phyloP scores from a whole-genome alignment of 2,888 invertebrate genomes.

The Marasmarcha lunaedactyla region DNA sequence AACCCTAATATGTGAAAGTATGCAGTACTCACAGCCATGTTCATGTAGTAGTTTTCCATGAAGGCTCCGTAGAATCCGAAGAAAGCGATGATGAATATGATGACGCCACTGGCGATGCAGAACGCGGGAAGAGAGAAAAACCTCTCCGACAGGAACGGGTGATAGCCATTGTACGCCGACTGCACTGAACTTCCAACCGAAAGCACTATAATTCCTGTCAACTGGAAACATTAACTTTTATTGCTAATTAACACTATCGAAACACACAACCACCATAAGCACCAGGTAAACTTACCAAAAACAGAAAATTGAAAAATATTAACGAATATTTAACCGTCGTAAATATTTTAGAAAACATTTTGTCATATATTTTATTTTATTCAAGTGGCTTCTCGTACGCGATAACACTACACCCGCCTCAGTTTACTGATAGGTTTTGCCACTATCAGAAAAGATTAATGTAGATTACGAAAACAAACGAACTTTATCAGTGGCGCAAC shows the following conservation, averaged over 20 bases:
- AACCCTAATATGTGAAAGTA: too few species aligned
- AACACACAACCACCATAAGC: not conserved
- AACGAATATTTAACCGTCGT: constrained; percentile 56
- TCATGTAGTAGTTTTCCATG: constrained; percentile 85
- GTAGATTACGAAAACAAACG: constrained; percentile 62
- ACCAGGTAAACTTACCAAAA: constrained; percentile 46
- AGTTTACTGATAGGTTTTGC: constrained; percentile 51
- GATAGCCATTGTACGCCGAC: constrained; percentile 74
- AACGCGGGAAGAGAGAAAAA: constrained; percentile 81
- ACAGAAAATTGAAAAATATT: constrained; percentile 48
- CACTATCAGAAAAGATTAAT: constrained; percentile 35
- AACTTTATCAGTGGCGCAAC: constrained; percentile 37
- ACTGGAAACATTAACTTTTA: constrained; percentile 60
- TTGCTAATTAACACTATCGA: not conserved
- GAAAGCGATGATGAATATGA: constrained; percentile 83
- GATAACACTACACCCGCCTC: constrained; percentile 11
- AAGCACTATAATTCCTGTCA: constrained; percentile 83
- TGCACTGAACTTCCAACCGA: constrained; percentile 79
- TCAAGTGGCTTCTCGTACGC: constrained; percentile 1
- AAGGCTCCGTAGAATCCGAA: constrained; percentile 92
- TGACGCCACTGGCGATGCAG: constrained; percentile 77
- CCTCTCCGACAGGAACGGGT: constrained; percentile 74
- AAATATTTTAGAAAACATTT: constrained; percentile 58
- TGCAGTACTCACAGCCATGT: constrained; percentile 79
- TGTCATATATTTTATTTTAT: constrained; percentile 14